phyloP scores from a whole-genome alignment of 2,888 invertebrate species.

The Gastrophysa polygoni region DNA sequence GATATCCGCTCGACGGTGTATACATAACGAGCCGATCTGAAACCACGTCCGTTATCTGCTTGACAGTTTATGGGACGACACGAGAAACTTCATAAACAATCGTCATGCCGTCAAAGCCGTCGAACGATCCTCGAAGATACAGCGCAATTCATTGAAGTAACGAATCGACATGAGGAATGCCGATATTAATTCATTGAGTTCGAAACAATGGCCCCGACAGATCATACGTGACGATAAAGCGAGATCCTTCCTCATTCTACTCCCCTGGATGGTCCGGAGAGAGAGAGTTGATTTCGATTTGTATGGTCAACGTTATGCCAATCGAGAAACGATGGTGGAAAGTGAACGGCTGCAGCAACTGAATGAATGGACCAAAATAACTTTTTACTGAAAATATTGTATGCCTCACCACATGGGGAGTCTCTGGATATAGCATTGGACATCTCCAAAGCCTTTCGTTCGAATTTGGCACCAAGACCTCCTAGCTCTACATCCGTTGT shows the following conservation, averaged over 20 bases:
- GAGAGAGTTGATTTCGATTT: constrained; percentile 37
- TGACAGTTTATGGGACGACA: background rate
- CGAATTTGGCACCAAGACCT: no score
- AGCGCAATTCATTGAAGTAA: constrained; percentile 39
- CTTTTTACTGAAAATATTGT: no score
- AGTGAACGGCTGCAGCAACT: background rate
- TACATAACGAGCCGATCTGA: no score
- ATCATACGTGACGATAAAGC: constrained; percentile 46
- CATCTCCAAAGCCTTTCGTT: no score
- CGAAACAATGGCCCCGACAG: constrained; percentile 46
- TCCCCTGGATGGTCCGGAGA: constrained; percentile 35
- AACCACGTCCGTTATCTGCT: background rate
- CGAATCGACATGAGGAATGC: constrained; percentile 45
- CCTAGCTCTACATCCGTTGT: no score
- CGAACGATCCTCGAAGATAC: constrained; percentile 8
- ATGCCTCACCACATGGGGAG: no score
- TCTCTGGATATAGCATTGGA: no score
- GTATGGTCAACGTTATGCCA: constrained; percentile 33
- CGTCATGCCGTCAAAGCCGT: background rate
- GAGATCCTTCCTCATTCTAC: constrained; percentile 45
- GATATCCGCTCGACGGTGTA: no score
- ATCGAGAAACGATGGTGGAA: background rate
- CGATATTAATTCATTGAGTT: constrained; percentile 45
- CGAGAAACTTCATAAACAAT: constrained; percentile 3
- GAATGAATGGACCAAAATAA: background rate